Evolutionary conservation across 2,113 vertebrate genomes (phyloP), one percentile per base, ranked within the genome.

Genomic region (Amia ocellicauda): DNA sequence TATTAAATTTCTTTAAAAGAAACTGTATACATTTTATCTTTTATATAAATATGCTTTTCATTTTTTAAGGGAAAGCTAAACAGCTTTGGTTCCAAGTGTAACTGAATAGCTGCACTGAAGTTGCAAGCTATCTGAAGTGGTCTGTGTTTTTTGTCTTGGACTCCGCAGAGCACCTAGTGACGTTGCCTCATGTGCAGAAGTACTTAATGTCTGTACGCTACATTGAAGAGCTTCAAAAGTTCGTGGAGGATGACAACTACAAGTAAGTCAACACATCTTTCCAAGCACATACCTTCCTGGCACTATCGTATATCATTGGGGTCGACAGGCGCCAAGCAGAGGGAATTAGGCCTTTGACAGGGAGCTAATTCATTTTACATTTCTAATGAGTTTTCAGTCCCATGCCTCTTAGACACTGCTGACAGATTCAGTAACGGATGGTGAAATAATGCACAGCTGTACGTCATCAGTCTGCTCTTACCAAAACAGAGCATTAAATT

Each of bases 171-270:
- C 83, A 95, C 79, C 91, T 97, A 63, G 85, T 84, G 60, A 94
- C 84, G 2, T 80, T 97, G 41, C 93, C 93, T 19, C 95, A 98
- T 2, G 90, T 98, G 66, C 95, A 98, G 73, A 98, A 97, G 75
- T 98, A 98, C 75, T 84, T 98, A 75, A 88, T 93, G 80, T 97
- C 95, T 0, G 95, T 98, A 0, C 93, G 88, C 63, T 98, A 98
- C 81, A 98, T 98, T 9, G 95, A 98, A 67, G 95, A 98, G 70
- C 92, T 98, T 50, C 95, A 98, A 75, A 98, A 98, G 77, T 98
- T 98, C 71, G 94, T 97, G 47, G 95, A 98, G 77, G 95, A 98
- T 0, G 94, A 98, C 81, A 98, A 98, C 81, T 98, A 94, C 77
- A 96, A 97, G 94, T 98, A 81, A 91, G 94, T 87, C 40, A 8